phyloP scores from a whole-genome alignment of 2,113 vertebrate species.

The Struthio camelus region DNA sequence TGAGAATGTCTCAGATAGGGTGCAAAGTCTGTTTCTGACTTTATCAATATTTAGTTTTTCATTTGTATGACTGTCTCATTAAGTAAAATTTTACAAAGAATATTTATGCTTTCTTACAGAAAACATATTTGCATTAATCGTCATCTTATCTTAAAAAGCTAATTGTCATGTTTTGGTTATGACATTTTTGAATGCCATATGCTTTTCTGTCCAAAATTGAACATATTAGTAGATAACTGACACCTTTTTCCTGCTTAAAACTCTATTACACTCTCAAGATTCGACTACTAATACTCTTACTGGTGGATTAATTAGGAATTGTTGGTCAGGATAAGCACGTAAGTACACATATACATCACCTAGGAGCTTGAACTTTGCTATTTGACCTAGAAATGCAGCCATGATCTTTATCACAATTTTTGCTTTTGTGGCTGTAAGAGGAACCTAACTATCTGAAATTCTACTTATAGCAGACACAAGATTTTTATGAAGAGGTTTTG shows the following conservation, averaged over 20 bases:
- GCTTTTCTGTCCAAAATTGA: not conserved
- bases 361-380: not conserved
- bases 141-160: not conserved
- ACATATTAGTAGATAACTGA: not conserved
- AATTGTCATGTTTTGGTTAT: not conserved
- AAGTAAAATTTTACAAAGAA: not conserved
- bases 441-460: not conserved
- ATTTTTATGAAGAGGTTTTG: not conserved
- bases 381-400: not conserved
- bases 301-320: not conserved
- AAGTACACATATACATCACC: not conserved
- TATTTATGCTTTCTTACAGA: not conserved
- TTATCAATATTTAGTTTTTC: not conserved
- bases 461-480: not conserved
- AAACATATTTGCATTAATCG: not conserved
- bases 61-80: not conserved
- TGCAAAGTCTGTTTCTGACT: not conserved
- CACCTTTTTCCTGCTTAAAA: not conserved
- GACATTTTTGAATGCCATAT: not conserved
- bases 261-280: not conserved
- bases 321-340: not conserved
- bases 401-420: not conserved
- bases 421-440: not conserved
- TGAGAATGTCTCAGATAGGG: not conserved
- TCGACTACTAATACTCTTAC: not conserved